Evolutionary conservation across 1,140 invertebrate genomes (phyloP).

Genomic region (Pemphigus obesinymphae): DNA sequence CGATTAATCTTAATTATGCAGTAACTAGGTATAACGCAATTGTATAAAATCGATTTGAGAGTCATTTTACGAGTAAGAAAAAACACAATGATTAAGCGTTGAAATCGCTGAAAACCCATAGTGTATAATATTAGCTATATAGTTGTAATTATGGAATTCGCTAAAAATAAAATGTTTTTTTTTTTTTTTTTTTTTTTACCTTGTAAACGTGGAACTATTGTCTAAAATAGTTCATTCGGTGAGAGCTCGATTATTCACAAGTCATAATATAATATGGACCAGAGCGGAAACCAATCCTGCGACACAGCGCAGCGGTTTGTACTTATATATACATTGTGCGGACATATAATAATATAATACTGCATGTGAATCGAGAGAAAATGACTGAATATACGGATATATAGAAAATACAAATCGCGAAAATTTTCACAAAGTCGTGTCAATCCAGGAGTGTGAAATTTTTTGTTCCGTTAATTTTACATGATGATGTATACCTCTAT

Average conservation of each 20-base stretch:
- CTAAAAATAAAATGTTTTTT: background rate
- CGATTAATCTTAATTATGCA: too few species aligned
- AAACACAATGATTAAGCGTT: background rate
- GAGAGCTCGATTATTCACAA: slow-evolving; percentile 19
- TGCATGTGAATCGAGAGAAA: background rate
- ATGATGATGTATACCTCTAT: too few species aligned
- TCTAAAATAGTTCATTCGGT: background rate
- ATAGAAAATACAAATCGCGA: background rate
- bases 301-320: background rate
- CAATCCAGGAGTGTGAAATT: background rate
- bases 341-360: too few species aligned
- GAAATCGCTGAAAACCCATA: background rate
- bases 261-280: background rate
- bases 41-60: background rate
- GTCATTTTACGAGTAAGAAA: too few species aligned
- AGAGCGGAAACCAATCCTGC: background rate
- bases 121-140: too few species aligned
- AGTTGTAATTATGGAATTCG: background rate
- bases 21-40: too few species aligned
- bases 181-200: background rate
- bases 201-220: background rate
- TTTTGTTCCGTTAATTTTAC: background rate
- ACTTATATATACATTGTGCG: too few species aligned
- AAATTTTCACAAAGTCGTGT: background rate
- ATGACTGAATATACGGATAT: background rate